These are phyloP conservation scores for Sphaerodactylus townsendi DNA, from an alignment of 2,113 vertebrate genomes.

Conservation along the genomic window DNA sequence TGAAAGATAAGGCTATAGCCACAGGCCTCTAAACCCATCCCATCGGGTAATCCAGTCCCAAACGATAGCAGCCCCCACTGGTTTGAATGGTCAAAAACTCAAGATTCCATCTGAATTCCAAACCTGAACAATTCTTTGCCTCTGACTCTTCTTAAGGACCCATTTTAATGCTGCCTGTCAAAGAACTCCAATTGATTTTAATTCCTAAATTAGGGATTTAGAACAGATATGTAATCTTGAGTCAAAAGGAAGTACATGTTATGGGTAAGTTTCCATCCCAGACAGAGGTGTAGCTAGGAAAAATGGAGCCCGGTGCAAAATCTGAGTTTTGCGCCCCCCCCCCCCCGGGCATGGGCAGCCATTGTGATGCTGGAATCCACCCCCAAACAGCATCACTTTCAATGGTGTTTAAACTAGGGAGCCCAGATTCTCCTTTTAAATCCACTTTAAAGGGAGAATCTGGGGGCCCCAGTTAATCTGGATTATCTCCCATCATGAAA, in stretches of 20 bases:
- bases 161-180: neutral
- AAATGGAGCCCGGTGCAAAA: no score
- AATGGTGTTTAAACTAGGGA: no score
- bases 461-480: no score
- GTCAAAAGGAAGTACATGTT: neutral
- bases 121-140: neutral
- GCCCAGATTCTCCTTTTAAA: no score
- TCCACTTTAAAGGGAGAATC: no score
- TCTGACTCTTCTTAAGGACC: neutral
- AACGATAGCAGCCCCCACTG: neutral
- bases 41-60: neutral
- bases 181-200: neutral
- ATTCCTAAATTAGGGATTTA: neutral
- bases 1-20: neutral
- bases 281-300: no score
- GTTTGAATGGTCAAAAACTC: neutral
- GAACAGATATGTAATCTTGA: neutral
- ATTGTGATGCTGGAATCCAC: no score
- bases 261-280: no score
- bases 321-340: no score
- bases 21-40: neutral
- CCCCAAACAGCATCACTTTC: no score
- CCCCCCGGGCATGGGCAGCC: no score
- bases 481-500: no score
- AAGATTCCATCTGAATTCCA: neutral